phyloP scores from a whole-genome alignment of 2,888 invertebrate genomes.

The Spilosoma lubricipeda region DNA sequence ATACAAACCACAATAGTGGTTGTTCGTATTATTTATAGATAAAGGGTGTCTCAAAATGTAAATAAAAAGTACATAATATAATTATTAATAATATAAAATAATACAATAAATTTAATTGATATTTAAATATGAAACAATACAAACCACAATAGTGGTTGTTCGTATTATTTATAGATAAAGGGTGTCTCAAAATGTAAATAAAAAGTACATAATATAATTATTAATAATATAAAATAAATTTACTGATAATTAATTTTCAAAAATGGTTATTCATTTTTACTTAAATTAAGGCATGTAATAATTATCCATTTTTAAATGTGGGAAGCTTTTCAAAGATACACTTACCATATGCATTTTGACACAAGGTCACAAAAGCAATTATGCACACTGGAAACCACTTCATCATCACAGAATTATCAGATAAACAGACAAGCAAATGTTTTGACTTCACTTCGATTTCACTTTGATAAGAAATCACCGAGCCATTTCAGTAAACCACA shows the following conservation, averaged over 20 bases:
- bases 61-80: too few species aligned
- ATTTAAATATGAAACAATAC: background rate
- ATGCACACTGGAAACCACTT: slow-evolving; percentile 51
- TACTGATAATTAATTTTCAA: background rate
- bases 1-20: too few species aligned
- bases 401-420: slow-evolving; percentile 56
- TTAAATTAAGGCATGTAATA: background rate
- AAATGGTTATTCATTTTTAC: background rate
- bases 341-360: slow-evolving; percentile 56
- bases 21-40: too few species aligned
- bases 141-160: background rate
- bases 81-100: too few species aligned
- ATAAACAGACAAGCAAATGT: slow-evolving; percentile 27
- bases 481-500: slow-evolving; percentile 44
- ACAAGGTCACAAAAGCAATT: slow-evolving; percentile 52
- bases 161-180: background rate
- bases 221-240: too few species aligned
- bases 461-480: slow-evolving; percentile 37
- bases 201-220: too few species aligned
- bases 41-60: too few species aligned
- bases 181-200: background rate
- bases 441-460: slow-evolving; percentile 22
- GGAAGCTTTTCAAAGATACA: slow-evolving; percentile 4
- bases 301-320: background rate
- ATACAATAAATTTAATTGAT: background rate